A percentile compares a stretch with the other conserved stretches of the same genome.
Evolutionary conservation across 2,113 vertebrate species (phyloP).

Genomic region (Candoia aspera): DNA sequence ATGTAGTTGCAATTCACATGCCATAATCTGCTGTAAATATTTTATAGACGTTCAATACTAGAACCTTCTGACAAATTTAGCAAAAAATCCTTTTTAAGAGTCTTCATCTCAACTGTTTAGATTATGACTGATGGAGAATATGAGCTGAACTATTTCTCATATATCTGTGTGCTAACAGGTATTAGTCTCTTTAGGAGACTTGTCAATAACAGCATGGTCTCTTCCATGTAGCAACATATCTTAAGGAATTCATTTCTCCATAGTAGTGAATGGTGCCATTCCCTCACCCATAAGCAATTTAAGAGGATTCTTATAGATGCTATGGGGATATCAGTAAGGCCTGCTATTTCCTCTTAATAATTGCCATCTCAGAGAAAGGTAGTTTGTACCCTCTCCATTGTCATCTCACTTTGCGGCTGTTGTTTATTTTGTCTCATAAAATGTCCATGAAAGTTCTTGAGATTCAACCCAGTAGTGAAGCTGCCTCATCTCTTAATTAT

Average conservation of each 20-base stretch:
- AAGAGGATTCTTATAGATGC: background rate
- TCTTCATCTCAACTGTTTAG: background rate
- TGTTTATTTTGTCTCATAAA: background rate
- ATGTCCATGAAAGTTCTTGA: background rate
- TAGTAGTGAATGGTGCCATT: background rate
- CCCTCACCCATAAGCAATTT: background rate
- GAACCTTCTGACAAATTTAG: background rate
- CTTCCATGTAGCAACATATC: background rate
- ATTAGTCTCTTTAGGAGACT: background rate
- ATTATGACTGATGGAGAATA: background rate
- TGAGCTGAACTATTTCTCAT: background rate
- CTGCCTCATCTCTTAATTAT: background rate
- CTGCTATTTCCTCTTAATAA: background rate
- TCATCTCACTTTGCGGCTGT: background rate
- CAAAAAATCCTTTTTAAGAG: background rate
- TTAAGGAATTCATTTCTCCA: background rate
- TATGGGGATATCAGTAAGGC: background rate
- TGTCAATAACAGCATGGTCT: background rate
- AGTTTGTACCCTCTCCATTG: background rate
- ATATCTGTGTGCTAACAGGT: background rate
- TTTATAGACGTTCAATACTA: background rate
- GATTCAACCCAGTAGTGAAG: background rate
- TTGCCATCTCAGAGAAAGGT: background rate
- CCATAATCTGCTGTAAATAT: background rate
- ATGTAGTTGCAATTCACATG: background rate